Conservation (phyloP, 2,888 invertebrate species). For the Phytoseiulus persimilis region DNA sequence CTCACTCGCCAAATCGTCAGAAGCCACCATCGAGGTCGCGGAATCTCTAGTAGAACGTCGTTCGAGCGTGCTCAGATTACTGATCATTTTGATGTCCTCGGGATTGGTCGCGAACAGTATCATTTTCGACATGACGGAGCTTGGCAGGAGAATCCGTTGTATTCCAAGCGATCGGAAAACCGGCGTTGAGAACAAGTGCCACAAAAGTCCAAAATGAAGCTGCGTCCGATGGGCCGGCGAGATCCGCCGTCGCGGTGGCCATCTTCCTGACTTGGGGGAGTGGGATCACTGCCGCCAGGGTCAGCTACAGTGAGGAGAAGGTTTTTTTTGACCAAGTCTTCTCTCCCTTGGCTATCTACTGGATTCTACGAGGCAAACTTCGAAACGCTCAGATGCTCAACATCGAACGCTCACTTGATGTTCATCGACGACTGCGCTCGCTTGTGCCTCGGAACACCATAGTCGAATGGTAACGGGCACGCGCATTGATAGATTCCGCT, state of each 20-base stretch:
- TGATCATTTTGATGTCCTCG: neutral
- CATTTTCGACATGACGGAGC: slow-evolving; percentile 8
- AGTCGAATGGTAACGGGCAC: neutral
- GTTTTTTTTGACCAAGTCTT: neutral
- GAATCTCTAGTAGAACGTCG: slow-evolving; percentile 1
- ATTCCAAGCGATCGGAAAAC: neutral
- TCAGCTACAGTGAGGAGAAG: neutral
- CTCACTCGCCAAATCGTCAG: neutral
- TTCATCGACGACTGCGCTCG: neutral
- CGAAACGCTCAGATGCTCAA: neutral
- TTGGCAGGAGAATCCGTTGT: too few species aligned
- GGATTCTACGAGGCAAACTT: neutral
- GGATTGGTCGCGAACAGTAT: slow-evolving; percentile 24
- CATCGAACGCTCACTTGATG: neutral
- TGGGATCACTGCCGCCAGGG: neutral
- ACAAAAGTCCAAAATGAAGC: neutral
- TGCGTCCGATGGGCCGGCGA: neutral
- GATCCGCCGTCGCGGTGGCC: neutral
- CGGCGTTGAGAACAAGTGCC: neutral
- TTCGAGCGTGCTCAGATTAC: slow-evolving; percentile 5
- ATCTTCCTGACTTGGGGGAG: neutral
- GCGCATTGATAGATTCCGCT: neutral
- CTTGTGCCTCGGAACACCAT: neutral
- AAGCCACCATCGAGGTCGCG: neutral
- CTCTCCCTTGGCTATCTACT: neutral